Evolutionary conservation across 2,888 invertebrate genomes (phyloP).

Genomic region (Cheilosia soror): DNA sequence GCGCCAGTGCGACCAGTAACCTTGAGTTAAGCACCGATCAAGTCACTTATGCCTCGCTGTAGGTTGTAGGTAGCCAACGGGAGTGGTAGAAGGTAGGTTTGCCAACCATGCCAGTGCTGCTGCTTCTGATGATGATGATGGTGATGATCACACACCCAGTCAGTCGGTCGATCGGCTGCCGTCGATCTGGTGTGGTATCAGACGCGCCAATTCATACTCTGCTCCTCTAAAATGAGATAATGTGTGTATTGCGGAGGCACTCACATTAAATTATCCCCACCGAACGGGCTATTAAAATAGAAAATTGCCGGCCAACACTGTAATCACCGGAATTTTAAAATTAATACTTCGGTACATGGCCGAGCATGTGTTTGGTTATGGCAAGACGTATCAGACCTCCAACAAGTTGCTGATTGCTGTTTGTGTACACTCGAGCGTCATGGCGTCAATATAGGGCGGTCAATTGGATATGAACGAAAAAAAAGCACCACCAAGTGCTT

Average conservation of each 20-base stretch:
- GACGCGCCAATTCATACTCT: constrained; percentile 45
- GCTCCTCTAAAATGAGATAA: constrained; percentile 60
- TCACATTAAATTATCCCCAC: constrained; percentile 69
- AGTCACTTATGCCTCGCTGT: constrained; percentile 17
- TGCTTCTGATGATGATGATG: constrained; percentile 53
- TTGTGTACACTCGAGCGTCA: constrained; percentile 7
- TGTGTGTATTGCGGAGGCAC: constrained; percentile 72
- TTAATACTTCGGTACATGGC: constrained; percentile 61
- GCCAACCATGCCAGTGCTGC: constrained; percentile 21
- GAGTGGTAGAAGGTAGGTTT: neutral
- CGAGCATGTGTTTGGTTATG: constrained; percentile 58
- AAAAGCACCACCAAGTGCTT: constrained; percentile 10
- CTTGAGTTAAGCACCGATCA: constrained; percentile 57
- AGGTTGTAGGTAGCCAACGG: constrained; percentile 38
- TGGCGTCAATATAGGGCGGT: constrained; percentile 70
- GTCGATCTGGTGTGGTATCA: neutral
- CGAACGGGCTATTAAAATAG: constrained; percentile 67
- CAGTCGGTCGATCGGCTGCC: constrained; percentile 20
- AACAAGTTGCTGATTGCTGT: constrained; percentile 41
- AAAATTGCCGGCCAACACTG: constrained; percentile 63
- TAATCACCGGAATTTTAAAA: constrained; percentile 74
- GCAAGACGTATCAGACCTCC: constrained; percentile 33
- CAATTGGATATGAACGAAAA: constrained; percentile 25
- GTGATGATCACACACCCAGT: constrained; percentile 61
- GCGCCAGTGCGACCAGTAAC: constrained; percentile 32